These are phyloP conservation scores for Bungarus multicinctus DNA, from an alignment of 2,113 vertebrate species.

Conservation along the genomic window DNA sequence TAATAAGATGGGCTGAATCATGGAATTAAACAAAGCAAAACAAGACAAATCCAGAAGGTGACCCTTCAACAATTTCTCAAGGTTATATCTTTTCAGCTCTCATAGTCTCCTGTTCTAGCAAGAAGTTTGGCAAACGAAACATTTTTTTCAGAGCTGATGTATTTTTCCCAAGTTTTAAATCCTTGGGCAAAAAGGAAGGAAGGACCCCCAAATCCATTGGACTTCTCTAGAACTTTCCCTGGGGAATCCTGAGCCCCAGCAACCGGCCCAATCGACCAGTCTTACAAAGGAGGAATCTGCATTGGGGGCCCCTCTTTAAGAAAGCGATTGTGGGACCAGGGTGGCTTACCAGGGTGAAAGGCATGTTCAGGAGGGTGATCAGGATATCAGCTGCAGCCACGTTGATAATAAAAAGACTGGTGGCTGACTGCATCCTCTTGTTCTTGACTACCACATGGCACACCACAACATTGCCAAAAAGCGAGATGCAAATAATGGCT, in stretches of 20 bases:
- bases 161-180: neutral
- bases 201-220: neutral
- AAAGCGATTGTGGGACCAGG: neutral
- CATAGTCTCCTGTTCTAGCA: neutral
- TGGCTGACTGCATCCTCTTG: slow-evolving; percentile 73
- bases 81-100: neutral
- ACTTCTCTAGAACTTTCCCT: neutral
- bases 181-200: neutral
- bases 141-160: neutral
- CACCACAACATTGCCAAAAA: slow-evolving; percentile 75
- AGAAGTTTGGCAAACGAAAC: neutral
- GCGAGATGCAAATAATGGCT: slow-evolving; percentile 74
- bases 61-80: neutral
- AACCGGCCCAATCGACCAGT: neutral
- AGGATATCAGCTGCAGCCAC: slow-evolving; percentile 75
- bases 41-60: neutral
- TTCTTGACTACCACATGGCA: slow-evolving; percentile 79
- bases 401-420: slow-evolving; percentile 77
- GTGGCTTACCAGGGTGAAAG: slow-evolving; percentile 77
- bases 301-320: neutral
- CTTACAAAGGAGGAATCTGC: neutral
- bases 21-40: neutral
- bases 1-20: neutral
- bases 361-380: slow-evolving; percentile 76
- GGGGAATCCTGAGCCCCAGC: neutral